Percentiles rank a stretch among this genome's conserved stretches.
Evolutionary conservation across 2,888 invertebrate species (phyloP).

Genomic region (Zonitis immaculata): DNA sequence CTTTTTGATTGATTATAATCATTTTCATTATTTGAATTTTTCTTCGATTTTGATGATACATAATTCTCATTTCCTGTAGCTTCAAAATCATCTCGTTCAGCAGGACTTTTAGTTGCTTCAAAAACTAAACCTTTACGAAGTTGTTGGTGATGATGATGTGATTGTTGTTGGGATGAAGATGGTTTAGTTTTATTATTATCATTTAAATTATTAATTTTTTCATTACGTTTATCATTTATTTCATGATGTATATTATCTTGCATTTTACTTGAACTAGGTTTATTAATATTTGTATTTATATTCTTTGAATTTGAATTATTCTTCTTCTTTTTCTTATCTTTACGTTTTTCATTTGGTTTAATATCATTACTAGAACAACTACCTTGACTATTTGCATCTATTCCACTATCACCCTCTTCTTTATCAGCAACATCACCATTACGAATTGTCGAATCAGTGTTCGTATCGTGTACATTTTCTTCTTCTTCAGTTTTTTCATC

Average conservation of each 20-base stretch:
- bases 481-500: constrained; percentile 61
- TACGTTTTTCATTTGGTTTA: constrained; percentile 60
- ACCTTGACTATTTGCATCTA: constrained; percentile 84
- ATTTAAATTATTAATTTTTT: constrained; percentile 24
- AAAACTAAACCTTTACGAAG: constrained; percentile 63
- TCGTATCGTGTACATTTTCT: constrained; percentile 36
- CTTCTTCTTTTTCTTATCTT: constrained; percentile 64
- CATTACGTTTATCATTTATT: constrained; percentile 20
- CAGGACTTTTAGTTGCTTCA: constrained; percentile 64
- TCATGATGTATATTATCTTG: constrained; percentile 10
- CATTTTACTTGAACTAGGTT: constrained; percentile 32
- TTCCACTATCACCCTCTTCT: constrained; percentile 86
- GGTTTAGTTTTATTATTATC: constrained; percentile 19
- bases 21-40: constrained; percentile 36
- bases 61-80: constrained; percentile 62
- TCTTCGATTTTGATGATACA: constrained; percentile 49
- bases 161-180: neutral
- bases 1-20: constrained; percentile 8
- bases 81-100: constrained; percentile 71
- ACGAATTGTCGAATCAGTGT: constrained; percentile 41
- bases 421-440: constrained; percentile 52
- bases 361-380: constrained; percentile 84
- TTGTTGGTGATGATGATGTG: constrained; percentile 9
- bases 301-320: constrained; percentile 22
- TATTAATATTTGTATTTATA: constrained; percentile 19